Evolutionary conservation across 2,113 vertebrate genomes (phyloP).

Genomic region (Pipra filicauda): DNA sequence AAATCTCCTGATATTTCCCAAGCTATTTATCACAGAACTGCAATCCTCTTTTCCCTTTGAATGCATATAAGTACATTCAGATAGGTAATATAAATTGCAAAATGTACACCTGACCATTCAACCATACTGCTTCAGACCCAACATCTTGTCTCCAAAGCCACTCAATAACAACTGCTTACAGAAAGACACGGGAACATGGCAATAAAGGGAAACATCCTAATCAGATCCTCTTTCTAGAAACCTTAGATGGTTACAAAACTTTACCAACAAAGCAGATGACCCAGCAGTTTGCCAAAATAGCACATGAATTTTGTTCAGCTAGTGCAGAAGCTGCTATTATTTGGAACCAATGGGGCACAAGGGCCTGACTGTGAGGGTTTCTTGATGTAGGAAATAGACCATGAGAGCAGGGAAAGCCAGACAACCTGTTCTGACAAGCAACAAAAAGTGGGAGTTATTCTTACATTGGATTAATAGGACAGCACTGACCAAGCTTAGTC

Average conservation of each 20-base stretch:
- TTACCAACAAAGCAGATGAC: neutral
- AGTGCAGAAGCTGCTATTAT: neutral
- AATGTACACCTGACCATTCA: neutral
- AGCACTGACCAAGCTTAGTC: neutral
- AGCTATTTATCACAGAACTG: neutral
- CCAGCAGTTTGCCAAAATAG: neutral
- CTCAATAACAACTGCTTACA: neutral
- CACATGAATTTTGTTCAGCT: neutral
- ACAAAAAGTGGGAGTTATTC: neutral
- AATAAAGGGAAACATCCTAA: neutral
- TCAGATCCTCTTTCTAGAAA: neutral
- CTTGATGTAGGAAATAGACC: neutral
- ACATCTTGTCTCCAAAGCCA: neutral
- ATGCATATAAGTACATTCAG: neutral
- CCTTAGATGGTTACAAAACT: neutral
- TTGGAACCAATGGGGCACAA: neutral
- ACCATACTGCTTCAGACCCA: neutral
- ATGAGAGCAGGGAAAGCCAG: neutral
- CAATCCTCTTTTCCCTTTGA: neutral
- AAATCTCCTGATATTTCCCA: neutral
- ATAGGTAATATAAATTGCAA: neutral
- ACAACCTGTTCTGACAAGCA: neutral
- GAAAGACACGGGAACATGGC: neutral
- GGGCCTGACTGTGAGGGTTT: neutral
- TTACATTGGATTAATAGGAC: neutral